Evolutionary conservation across 2,888 invertebrate species (phyloP).

Genomic region (Nymphalis polychloros): DNA sequence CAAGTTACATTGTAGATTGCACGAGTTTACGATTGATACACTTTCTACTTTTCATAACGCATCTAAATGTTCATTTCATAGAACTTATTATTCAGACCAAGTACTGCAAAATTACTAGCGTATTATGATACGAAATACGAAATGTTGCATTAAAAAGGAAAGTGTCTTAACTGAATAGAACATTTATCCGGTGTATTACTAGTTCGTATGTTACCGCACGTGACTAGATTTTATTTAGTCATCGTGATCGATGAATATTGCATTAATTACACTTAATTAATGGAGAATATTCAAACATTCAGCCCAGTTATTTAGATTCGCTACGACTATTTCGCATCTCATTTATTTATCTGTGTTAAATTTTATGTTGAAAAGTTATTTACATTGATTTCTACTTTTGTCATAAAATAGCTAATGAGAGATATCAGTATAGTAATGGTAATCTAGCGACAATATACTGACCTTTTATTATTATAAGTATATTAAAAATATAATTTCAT

Average conservation of each 20-base stretch:
- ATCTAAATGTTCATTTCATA: conserved; percentile 15
- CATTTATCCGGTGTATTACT: neutral
- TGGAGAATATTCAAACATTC: conserved; percentile 6
- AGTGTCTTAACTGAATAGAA: neutral
- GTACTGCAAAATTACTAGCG: conserved; percentile 8
- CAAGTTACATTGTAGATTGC: conserved; percentile 18
- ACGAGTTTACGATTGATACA: conserved; percentile 22
- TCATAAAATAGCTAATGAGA: too few relatives aligned
- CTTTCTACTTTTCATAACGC: conserved; percentile 25
- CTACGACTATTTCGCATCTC: neutral
- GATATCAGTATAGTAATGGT: too few relatives aligned
- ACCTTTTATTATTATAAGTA: too few relatives aligned
- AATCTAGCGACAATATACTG: too few relatives aligned
- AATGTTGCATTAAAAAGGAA: conserved; percentile 14
- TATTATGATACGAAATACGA: conserved; percentile 7
- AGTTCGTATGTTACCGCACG: neutral
- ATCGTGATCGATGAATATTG: neutral
- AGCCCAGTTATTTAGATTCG: neutral
- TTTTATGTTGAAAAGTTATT: too few relatives aligned
- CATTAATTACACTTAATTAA: conserved; percentile 2
- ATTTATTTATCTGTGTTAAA: neutral
- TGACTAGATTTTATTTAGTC: neutral
- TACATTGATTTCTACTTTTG: too few relatives aligned
- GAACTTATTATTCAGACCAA: conserved; percentile 22
- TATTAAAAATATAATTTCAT: too few relatives aligned